Evolutionary conservation across 2,888 invertebrate genomes (phyloP).

Genomic region (Epirrita christyi): DNA sequence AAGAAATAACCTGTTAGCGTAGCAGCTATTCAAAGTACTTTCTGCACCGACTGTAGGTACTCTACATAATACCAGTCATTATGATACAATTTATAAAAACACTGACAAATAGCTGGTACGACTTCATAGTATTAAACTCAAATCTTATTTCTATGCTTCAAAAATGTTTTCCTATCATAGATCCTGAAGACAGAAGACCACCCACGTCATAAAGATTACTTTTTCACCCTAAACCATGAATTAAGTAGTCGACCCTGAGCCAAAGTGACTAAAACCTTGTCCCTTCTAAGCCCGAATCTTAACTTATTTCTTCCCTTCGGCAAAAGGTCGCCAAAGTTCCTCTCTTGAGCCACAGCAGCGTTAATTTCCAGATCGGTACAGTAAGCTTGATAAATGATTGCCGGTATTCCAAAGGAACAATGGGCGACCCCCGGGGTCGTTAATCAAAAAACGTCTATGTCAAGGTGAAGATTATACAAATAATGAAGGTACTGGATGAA

Average conservation of each 20-base stretch:
- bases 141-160: too few relatives aligned
- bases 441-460: constrained; percentile 78
- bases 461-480: constrained; percentile 61
- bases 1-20: constrained; percentile 17
- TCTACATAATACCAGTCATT: too few relatives aligned
- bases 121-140: too few relatives aligned
- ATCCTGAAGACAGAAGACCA: not conserved
- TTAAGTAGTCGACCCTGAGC: not conserved
- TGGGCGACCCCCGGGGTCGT: constrained; percentile 74
- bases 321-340: constrained; percentile 44
- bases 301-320: constrained; percentile 42
- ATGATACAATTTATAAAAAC: not conserved
- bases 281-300: constrained; percentile 6
- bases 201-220: not conserved
- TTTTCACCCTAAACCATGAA: not conserved
- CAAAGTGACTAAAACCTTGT: constrained; percentile 33
- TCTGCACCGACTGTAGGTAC: not conserved
- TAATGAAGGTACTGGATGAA: constrained; percentile 27
- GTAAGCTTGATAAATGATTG: constrained; percentile 83
- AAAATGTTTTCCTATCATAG: not conserved
- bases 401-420: constrained; percentile 79
- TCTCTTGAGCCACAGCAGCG: constrained; percentile 56
- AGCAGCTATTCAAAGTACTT: not conserved
- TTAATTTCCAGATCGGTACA: constrained; percentile 76
- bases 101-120: not conserved